phyloP scores from a whole-genome alignment of 2,113 vertebrate species.

The Naja naja region DNA sequence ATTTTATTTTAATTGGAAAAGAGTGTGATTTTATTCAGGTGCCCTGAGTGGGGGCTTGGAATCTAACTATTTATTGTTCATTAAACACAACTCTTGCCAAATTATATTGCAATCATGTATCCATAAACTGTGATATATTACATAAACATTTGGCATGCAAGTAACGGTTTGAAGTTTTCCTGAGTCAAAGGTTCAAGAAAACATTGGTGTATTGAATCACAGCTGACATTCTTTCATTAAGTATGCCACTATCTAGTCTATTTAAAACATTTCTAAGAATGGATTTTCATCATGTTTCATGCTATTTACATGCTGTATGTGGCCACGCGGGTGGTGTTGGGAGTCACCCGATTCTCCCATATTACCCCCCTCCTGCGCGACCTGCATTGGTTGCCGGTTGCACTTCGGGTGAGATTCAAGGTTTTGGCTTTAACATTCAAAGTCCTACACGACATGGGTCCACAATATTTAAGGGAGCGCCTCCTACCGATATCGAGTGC shows the following conservation, averaged over 20 bases:
- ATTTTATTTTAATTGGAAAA: neutral
- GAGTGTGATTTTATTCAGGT: neutral
- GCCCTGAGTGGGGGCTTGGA: conserved; percentile 4
- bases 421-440: too few species aligned
- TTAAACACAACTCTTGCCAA: neutral
- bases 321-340: too few species aligned
- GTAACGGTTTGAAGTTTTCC: neutral
- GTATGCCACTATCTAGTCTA: neutral
- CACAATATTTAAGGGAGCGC: too few species aligned
- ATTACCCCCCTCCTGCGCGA: too few species aligned
- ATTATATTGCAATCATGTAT: neutral
- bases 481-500: too few species aligned
- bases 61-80: neutral
- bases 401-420: too few species aligned
- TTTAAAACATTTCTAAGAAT: neutral
- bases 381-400: too few species aligned
- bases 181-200: neutral
- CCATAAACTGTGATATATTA: neutral
- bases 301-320: neutral
- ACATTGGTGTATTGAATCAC: neutral
- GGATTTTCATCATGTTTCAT: neutral
- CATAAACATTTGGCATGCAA: conserved; percentile 5
- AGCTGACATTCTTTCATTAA: neutral
- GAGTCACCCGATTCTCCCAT: too few species aligned
- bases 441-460: too few species aligned